A percentile compares a stretch with the other conserved stretches of the same genome.
These are phyloP conservation scores for Acrocephalus arundinaceus DNA, from an alignment of 2,113 vertebrate genomes.

Conservation along the genomic window DNA sequence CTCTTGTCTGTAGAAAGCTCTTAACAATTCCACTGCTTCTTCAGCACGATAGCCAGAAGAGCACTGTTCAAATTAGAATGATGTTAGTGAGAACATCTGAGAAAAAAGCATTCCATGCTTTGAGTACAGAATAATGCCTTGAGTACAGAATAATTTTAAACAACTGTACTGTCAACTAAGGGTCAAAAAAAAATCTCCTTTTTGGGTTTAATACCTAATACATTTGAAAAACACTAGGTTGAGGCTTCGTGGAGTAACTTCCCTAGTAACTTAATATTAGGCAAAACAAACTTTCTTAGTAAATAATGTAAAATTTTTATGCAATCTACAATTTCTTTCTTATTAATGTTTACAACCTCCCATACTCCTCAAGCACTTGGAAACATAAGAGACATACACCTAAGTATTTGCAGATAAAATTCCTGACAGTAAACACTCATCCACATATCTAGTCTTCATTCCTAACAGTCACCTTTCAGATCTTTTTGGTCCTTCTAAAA, in stretches of 20 bases:
- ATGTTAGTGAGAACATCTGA: neutral
- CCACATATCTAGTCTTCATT: neutral
- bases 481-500: neutral
- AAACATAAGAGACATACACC: neutral
- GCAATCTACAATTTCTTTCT: neutral
- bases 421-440: neutral
- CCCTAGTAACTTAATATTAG: neutral
- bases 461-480: neutral
- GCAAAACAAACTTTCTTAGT: neutral
- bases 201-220: neutral
- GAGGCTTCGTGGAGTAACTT: neutral
- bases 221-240: neutral
- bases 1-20: constrained; percentile 94
- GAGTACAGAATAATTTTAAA: neutral
- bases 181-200: neutral
- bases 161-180: neutral
- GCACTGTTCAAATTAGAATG: constrained; percentile 77
- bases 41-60: constrained; percentile 86
- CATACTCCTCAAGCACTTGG: neutral
- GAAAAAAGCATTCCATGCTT: neutral
- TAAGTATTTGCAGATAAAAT: neutral
- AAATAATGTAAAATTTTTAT: neutral
- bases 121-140: neutral
- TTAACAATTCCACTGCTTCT: constrained; percentile 92
- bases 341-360: neutral